Evolutionary conservation across 2,113 vertebrate species (phyloP), one percentile per base, ranked within the genome.

Genomic region (Myotis brandtii): DNA sequence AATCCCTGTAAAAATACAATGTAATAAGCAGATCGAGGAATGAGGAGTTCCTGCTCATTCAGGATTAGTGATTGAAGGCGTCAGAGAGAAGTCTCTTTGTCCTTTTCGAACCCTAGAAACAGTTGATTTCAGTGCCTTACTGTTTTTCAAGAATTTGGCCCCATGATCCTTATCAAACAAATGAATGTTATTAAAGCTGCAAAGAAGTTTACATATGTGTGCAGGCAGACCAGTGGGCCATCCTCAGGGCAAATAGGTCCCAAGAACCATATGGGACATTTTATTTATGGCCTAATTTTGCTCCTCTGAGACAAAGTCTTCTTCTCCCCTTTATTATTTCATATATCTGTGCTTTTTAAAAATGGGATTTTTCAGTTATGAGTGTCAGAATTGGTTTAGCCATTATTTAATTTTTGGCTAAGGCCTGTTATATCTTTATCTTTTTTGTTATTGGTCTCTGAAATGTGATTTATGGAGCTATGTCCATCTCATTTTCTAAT

Each of bases 401-500:
- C 14, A 70, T 62, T 69, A 67, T 54, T 88, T 89, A 59, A 62
- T 91, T 89, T 88, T 95, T 64, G 88, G 46, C 50, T 67, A 80
- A 64, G 82, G 30, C 73, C 30, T 52, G 86, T 21, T 87, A 17
- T 86, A 27, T 82, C 73, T 92, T 52, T 92, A 14, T 59, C 18
- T 82, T 82, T 59, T 82, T 82, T 85, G 73, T 92, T n/a, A 82
- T 86, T 85, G 32, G 62, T 88, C 40, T 95, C 73, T 94, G 56
- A 95, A 96, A 86, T 95, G 77, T 75, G 64, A 59, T 76, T 94
- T 89, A 23, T 62, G 46, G 83, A 86, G 73, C 23, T 59, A 37
- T 34, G 66, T 34, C 91, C 85, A 95, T 95, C 91, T 97, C 91
- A 95, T 95, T 97, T 96, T 96, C 97, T 82, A 72, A 85, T 96